Conservation (phyloP, 2,888 invertebrate species). For the Selenia dentaria region DNA sequence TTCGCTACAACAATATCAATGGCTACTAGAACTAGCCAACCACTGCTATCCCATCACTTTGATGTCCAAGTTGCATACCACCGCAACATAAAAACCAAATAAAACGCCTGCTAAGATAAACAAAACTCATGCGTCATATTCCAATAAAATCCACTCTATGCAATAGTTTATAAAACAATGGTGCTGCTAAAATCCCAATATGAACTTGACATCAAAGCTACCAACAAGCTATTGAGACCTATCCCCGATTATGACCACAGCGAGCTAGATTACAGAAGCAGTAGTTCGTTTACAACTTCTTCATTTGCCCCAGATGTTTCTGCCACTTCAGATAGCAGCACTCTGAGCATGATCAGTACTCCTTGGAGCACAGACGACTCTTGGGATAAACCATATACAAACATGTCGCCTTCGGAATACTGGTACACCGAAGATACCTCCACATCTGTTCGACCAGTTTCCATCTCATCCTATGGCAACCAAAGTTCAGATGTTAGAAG, state of each 20-base stretch:
- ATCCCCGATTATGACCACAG: not conserved
- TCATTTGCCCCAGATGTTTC: not conserved
- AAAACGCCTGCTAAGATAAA: not conserved
- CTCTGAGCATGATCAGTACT: slow-evolving; percentile 54
- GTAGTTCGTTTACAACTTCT: not conserved
- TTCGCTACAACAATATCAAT: slow-evolving; percentile 63
- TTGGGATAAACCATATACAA: slow-evolving; percentile 23
- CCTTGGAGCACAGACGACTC: slow-evolving; percentile 58
- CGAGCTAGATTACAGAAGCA: not conserved
- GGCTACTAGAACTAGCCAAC: slow-evolving; percentile 65
- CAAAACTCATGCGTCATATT: not conserved
- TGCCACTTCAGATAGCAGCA: slow-evolving; percentile 38
- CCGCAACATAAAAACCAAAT: no score
- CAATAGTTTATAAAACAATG: no score
- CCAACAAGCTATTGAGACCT: not conserved
- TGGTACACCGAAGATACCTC: not conserved
- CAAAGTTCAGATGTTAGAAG: slow-evolving; percentile 7
- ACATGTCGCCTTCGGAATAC: not conserved
- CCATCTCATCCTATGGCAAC: slow-evolving; percentile 37
- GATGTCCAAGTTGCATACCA: slow-evolving; percentile 67
- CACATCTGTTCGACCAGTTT: slow-evolving; percentile 32
- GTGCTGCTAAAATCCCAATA: not conserved
- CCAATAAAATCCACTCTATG: not conserved
- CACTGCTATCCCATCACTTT: slow-evolving; percentile 63
- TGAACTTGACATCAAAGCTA: not conserved